Conservation (phyloP, 2,113 vertebrate species). For the Eurypyga helias region DNA sequence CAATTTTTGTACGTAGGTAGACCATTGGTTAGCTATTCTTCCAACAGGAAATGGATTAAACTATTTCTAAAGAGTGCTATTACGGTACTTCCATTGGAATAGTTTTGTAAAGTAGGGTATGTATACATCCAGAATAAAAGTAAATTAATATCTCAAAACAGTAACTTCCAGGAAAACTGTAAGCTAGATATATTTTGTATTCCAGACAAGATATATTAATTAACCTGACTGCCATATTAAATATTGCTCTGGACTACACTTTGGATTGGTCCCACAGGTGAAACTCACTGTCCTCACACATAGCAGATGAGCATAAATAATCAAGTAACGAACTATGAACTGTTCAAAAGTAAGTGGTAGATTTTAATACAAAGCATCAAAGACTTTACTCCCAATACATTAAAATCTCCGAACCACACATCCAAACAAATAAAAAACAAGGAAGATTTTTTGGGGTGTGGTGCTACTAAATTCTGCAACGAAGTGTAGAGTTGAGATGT, state of each 20-base stretch:
- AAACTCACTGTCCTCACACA: neutral
- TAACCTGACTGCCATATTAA: neutral
- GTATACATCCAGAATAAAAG: neutral
- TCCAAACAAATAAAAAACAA: neutral
- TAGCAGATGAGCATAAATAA: neutral
- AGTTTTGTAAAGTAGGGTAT: neutral
- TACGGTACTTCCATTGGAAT: neutral
- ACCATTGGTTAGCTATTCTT: neutral
- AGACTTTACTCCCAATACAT: neutral
- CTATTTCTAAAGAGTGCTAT: neutral
- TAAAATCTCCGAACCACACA: neutral
- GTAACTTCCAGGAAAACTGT: neutral
- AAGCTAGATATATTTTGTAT: neutral
- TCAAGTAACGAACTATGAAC: neutral
- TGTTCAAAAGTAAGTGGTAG: neutral
- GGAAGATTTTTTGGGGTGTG: fast-evolving
- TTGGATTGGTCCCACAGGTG: neutral
- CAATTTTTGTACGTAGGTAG: neutral
- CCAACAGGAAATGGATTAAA: neutral
- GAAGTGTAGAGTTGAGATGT: neutral
- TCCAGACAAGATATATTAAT: neutral
- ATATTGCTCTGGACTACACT: neutral
- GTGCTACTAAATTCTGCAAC: neutral
- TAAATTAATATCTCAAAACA: neutral
- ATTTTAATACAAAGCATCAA: neutral